These are phyloP conservation scores for Alloscopus bannaensis DNA, from an alignment of 2,888 invertebrate genomes.

Conservation along the genomic window DNA sequence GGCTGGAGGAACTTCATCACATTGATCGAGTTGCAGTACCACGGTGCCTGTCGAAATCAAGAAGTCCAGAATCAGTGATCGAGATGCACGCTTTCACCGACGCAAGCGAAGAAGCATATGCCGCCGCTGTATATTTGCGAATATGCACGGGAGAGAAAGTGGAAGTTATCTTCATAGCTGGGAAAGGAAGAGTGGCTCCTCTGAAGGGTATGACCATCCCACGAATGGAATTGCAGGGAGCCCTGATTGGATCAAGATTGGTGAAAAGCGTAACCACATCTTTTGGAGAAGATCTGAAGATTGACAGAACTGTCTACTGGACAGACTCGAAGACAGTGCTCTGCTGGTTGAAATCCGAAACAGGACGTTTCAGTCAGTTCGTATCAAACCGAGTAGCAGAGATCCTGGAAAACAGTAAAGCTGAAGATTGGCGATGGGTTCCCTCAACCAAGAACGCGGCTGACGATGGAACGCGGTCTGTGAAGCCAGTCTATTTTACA, in stretches of 20 bases:
- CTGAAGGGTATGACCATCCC: constrained; percentile 19
- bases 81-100: constrained; percentile 24
- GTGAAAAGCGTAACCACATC: background rate
- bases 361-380: constrained; percentile 53
- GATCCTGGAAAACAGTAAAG: constrained; percentile 55
- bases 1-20: too few species aligned
- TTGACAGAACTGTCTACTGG: constrained; percentile 48
- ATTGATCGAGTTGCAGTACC: constrained; percentile 1
- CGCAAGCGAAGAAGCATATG: constrained; percentile 32
- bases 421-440: constrained; percentile 61
- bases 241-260: constrained; percentile 12
- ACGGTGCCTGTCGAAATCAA: background rate
- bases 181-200: constrained; percentile 21
- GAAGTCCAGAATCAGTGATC: background rate
- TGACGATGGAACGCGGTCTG: constrained; percentile 60
- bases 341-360: constrained; percentile 54
- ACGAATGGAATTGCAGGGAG: constrained; percentile 29
- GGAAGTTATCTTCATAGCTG: background rate
- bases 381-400: constrained; percentile 67
- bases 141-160: constrained; percentile 3
- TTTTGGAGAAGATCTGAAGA: background rate
- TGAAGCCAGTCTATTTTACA: background rate
- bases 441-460: constrained; percentile 64
- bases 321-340: constrained; percentile 62
- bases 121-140: constrained; percentile 21